Percentiles rank a stretch among this genome's conserved stretches.
Conservation (phyloP, 2,113 vertebrate genomes). For the Syngnathoides biaculeatus region DNA sequence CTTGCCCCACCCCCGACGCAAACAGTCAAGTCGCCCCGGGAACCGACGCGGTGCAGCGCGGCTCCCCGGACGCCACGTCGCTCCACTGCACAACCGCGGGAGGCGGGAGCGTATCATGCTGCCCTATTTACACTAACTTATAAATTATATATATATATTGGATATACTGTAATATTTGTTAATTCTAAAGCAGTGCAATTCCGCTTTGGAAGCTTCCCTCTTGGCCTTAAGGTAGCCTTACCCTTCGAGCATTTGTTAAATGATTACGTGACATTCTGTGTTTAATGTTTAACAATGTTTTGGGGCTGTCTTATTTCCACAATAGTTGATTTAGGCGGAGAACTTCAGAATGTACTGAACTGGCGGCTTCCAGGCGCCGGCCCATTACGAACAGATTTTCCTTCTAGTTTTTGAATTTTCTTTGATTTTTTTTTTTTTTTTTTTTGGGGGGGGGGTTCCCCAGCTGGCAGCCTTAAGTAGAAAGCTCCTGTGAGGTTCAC, state of each 20-base stretch:
- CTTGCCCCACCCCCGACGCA: slow-evolving; percentile 13
- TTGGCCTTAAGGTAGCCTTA: slow-evolving; percentile 57
- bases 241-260: slow-evolving; percentile 18
- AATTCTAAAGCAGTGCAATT: slow-evolving; percentile 24
- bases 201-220: slow-evolving; percentile 24
- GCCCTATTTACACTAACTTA: slow-evolving; percentile 33
- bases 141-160: slow-evolving; percentile 12
- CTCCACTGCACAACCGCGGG: slow-evolving; percentile 44
- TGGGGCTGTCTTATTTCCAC: background rate
- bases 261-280: background rate
- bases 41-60: slow-evolving; percentile 44
- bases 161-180: slow-evolving; percentile 30
- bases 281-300: background rate
- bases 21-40: slow-evolving; percentile 41
- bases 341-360: background rate
- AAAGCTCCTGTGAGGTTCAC: slow-evolving; percentile 35
- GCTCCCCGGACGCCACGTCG: slow-evolving; percentile 22
- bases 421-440: slow-evolving; percentile 10
- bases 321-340: background rate
- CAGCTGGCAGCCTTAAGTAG: slow-evolving; percentile 54
- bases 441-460: no score
- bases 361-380: background rate
- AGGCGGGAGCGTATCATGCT: slow-evolving; percentile 37
- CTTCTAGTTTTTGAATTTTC: background rate
- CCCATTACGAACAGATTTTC: background rate